Evolutionary conservation across 2,797 vertebrate genomes (phyloP).

Genomic region (Periophthalmus magnuspinnatus): DNA sequence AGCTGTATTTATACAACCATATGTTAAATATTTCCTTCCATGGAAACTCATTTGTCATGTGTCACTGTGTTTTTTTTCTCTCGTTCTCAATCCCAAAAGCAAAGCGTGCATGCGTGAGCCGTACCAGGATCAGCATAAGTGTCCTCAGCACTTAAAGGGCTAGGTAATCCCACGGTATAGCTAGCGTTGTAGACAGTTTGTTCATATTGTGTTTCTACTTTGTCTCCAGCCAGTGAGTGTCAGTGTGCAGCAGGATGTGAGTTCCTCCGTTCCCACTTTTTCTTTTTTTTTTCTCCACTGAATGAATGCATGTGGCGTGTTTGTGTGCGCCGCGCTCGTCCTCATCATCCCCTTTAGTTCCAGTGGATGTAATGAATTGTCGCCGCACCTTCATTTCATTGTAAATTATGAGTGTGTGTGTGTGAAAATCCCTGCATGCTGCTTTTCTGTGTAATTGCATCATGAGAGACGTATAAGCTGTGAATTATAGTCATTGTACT

Average conservation of each 20-base stretch:
- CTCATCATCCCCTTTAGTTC: conserved; percentile 1
- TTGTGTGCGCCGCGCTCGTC: conserved; percentile 5
- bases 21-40: conserved; percentile 30
- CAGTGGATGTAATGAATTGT: conserved; percentile 10
- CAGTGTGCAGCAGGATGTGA: conserved; percentile 25
- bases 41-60: conserved; percentile 43
- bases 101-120: conserved; percentile 58
- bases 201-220: conserved; percentile 28
- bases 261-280: conserved; percentile 15
- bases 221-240: conserved; percentile 26
- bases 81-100: conserved; percentile 69
- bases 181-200: conserved; percentile 43
- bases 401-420: conserved; percentile 8
- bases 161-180: conserved; percentile 62
- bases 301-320: conserved; percentile 16
- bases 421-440: conserved; percentile 6
- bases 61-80: conserved; percentile 41
- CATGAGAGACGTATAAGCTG: conserved; percentile 2
- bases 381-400: conserved; percentile 3
- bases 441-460: conserved; percentile 12
- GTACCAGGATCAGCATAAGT: conserved; percentile 62
- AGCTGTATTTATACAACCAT: conserved; percentile 26
- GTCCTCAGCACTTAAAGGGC: conserved; percentile 60
- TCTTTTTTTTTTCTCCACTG: too few species aligned
- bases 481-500: conserved; percentile 13